A percentile compares a stretch with the other conserved stretches of the same genome.
Evolutionary conservation across 2,113 vertebrate genomes (phyloP).

Genomic region (Glaucomys volans): DNA sequence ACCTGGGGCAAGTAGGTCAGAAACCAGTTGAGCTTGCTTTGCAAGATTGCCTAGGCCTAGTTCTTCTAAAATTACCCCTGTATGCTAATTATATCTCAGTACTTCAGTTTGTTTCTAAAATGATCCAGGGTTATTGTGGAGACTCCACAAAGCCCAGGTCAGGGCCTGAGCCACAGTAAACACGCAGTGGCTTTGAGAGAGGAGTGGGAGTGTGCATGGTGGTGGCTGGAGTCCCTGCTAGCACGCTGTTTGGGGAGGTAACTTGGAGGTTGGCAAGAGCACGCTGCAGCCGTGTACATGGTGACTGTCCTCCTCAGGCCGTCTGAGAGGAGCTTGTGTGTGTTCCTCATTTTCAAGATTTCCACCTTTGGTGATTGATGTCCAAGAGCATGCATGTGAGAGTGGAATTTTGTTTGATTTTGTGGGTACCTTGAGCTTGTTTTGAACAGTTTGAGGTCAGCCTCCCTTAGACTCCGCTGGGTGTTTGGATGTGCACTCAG

Average conservation of each 20-base stretch:
- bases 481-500: background rate
- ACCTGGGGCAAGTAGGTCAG: background rate
- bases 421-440: background rate
- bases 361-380: background rate
- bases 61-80: background rate
- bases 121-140: conserved; percentile 5
- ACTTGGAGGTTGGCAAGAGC: background rate
- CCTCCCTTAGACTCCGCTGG: background rate
- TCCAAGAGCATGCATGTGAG: background rate
- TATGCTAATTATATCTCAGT: background rate
- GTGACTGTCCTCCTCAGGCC: background rate
- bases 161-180: background rate
- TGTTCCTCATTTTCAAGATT: conserved; percentile 45
- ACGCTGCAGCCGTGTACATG: background rate
- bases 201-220: too few relatives aligned
- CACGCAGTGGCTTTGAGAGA: background rate
- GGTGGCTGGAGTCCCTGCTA: background rate
- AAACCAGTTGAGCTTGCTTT: conserved; percentile 9
- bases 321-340: background rate
- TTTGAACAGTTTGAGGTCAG: background rate
- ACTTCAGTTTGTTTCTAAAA: conserved; percentile 52
- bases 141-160: background rate
- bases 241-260: background rate
- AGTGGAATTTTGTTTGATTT: background rate
- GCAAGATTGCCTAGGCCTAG: background rate